Conservation (phyloP, 2,113 vertebrate species). For the Syrmaticus mikado region DNA sequence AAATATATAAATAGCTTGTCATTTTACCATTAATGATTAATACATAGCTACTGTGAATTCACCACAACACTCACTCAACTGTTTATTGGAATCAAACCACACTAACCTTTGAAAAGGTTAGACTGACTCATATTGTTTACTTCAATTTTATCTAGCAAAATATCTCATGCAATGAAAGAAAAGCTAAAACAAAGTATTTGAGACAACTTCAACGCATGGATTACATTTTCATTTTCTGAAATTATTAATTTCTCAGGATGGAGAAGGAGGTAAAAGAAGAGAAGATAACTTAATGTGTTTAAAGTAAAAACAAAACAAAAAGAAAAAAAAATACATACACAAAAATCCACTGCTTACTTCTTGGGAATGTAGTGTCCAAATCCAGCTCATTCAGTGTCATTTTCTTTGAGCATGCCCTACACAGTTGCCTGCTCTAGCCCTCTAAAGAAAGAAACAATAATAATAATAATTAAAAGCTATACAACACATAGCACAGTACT, state of each 20-base stretch:
- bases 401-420: background rate
- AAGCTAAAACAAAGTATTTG: background rate
- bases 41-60: slow-evolving; percentile 41
- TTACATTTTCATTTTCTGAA: slow-evolving; percentile 3
- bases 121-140: slow-evolving; percentile 20
- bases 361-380: background rate
- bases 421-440: background rate
- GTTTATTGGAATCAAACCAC: slow-evolving; percentile 5
- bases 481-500: background rate
- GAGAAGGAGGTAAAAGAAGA: background rate
- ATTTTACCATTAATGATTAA: background rate
- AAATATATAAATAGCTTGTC: background rate
- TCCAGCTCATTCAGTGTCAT: background rate
- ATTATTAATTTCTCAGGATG: background rate
- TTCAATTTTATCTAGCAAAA: background rate
- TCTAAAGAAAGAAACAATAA: background rate
- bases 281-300: background rate
- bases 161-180: background rate
- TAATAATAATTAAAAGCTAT: background rate
- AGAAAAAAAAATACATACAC: background rate
- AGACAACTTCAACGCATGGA: background rate
- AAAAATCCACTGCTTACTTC: background rate
- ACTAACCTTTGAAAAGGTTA: slow-evolving; percentile 33
- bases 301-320: background rate
- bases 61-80: background rate